Base-by-base conservation (phyloP, 2,113 vertebrate genomes). In the Anhinga anhinga region DNA sequence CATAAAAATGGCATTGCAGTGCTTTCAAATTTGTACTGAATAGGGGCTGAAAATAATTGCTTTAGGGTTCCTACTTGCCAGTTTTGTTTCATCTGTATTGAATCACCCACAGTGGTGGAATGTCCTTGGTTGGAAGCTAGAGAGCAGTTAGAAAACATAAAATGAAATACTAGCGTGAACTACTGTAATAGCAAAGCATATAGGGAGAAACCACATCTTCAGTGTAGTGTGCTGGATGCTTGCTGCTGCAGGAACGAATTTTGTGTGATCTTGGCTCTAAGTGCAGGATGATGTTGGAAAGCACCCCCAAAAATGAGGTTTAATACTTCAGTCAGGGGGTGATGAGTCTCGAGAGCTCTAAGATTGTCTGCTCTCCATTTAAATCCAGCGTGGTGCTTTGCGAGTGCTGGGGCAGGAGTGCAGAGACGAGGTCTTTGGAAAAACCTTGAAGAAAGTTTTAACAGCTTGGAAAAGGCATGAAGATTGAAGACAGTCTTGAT, bases 191-290 rank as follows among this genome's bases (percentile, higher is more conserved):
- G 67, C 27, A 19, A 23, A 34, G 49, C 5, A 7, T 38, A 14
- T 11, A 1, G 47, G 79, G 67, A 17, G 17, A 25, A 83, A 25
- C 2, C 10, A 2, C 18, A 7, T 17, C 52, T 49, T 5, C 40
- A 13, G 1, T 1, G 3, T 1, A 2, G 30, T 4, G 19, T 5
- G 12, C 53, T 23, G 79, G 53, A 1, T 11, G 56, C 66, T 50
- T 10, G 29, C 5, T 47, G 53, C 70, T 88, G 44, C 74, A 6
- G 62, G 52, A 32, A 71, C 38, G n/a, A 45, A 34, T 90, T 66
- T 22, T 5, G 1, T 9, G 4, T 3, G 0, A 9, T 17, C 23
- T 47, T 0, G 10, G 11, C 3, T 14, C 25, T 38, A 1, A 21
- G 26, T 15, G n/a, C 19, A 14, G 69, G 50, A 8, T 19, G 58